Conservation (phyloP, 2,797 vertebrate genomes). For the Enteromius treurensis region DNA sequence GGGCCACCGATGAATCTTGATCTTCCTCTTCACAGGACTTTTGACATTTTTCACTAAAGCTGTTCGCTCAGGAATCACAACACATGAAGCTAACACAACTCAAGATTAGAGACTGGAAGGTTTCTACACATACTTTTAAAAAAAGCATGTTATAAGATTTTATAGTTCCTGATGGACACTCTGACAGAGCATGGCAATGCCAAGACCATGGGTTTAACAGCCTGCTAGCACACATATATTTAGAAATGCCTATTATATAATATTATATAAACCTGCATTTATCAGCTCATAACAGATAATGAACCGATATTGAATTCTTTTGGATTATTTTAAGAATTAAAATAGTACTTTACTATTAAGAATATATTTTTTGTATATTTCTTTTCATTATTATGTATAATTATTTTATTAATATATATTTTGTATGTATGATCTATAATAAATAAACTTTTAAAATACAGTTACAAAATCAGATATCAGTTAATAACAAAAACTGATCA, state of each 20-base stretch:
- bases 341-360: no score
- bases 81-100: background rate
- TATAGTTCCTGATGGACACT: background rate
- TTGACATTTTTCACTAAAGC: background rate
- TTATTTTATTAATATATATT: no score
- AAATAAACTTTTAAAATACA: no score
- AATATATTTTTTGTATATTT: no score
- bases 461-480: no score
- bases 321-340: no score
- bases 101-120: background rate
- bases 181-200: background rate
- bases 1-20: background rate
- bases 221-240: background rate
- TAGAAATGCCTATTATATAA: background rate
- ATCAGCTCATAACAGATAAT: no score
- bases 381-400: no score
- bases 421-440: no score
- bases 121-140: background rate
- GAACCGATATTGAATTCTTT: no score
- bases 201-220: background rate
- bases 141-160: background rate
- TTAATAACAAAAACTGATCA: background rate
- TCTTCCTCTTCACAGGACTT: slow-evolving; percentile 4
- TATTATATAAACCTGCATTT: background rate
- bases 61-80: background rate